Base-by-base conservation (phyloP, 2,888 invertebrate genomes). In the Subacronicta megacephala region DNA sequence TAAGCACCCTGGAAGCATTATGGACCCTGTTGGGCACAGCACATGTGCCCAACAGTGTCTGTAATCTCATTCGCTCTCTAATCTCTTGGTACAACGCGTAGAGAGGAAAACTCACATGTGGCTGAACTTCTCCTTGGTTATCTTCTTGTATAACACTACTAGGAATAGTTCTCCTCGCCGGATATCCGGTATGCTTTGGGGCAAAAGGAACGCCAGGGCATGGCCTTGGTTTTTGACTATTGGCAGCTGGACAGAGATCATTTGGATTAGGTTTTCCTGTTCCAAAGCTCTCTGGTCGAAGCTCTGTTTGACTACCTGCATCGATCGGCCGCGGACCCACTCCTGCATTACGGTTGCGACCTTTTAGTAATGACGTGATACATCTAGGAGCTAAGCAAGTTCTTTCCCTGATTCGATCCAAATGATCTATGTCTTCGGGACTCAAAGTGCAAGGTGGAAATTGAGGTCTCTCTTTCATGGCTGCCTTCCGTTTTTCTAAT, bases 321-420 rank as follows among this genome's bases (percentile, higher is more conserved):
- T 87, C 77, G 0, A 75, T 52, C 3, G 81, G 63, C 3, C 56
- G 60, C 1, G 82, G 67, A 23, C 56, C 73, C 0, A 78, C 61
- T 2, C 70, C 65, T 0, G 71, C 69, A 35, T 83, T 75, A 49
- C 62, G 33, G 18, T 43, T 72, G 23, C 49, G 31, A n/a, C 41
- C 36, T 20, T 7, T 35, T 13, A 44, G 0, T 20, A 72, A 10
- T 12, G 59, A 38, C 0, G 29, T 35, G 0, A 62, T 7, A 38
- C 68, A 63, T 20, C 38, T 52, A 15, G 70, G 74, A 17, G 74
- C 13, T 10, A 69, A 26, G 23, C 60, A 59, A 1, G 67, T 53
- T 57, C 85, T 78, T 17, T 77, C 66, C 65, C 75, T 79, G 3
- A 89, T 83, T 47, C 54, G 78, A 16, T 82, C 65, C 40, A 89